Evolutionary conservation across 2,797 vertebrate species (phyloP).

Genomic region (Urophycis tenuis): DNA sequence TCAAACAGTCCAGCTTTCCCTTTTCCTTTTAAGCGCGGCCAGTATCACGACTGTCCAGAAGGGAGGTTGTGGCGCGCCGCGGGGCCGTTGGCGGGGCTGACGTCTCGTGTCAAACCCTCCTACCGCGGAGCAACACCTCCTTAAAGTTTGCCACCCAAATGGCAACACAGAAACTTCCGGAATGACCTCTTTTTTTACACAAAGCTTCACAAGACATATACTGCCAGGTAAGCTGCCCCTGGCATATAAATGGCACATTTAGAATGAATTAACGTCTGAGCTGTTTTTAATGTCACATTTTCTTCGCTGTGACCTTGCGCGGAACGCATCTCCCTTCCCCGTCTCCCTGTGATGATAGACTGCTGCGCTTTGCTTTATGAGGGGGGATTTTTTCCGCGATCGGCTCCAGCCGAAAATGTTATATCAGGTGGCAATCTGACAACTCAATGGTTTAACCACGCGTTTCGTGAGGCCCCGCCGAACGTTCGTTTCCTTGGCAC

Average conservation of each 20-base stretch:
- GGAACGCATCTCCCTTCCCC: slow-evolving; percentile 63
- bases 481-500: slow-evolving; percentile 17
- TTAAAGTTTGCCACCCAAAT: slow-evolving; percentile 54
- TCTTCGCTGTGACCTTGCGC: slow-evolving; percentile 68
- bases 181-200: slow-evolving; percentile 59
- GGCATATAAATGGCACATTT: slow-evolving; percentile 70
- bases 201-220: slow-evolving; percentile 54
- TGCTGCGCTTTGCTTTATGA: slow-evolving; percentile 68
- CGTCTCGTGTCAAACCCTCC: slow-evolving; percentile 30
- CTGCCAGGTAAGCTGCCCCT: slow-evolving; percentile 60
- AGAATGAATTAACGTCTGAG: slow-evolving; percentile 69
- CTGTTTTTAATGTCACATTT: slow-evolving; percentile 73
- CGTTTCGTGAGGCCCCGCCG: slow-evolving; percentile 40
- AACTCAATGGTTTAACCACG: slow-evolving; percentile 54
- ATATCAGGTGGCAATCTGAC: slow-evolving; percentile 66
- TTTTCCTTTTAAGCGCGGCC: neutral
- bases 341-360: slow-evolving; percentile 63
- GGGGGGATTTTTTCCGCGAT: slow-evolving; percentile 61
- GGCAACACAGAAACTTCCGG: slow-evolving; percentile 53
- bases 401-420: slow-evolving; percentile 58
- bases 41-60: slow-evolving; percentile 15
- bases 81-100: slow-evolving; percentile 1
- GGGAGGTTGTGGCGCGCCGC: slow-evolving; percentile 7
- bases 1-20: neutral
- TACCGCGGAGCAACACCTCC: slow-evolving; percentile 29